These are phyloP conservation scores for Andrena cerasifolii DNA, from an alignment of 1,140 invertebrate genomes.

Conservation along the genomic window DNA sequence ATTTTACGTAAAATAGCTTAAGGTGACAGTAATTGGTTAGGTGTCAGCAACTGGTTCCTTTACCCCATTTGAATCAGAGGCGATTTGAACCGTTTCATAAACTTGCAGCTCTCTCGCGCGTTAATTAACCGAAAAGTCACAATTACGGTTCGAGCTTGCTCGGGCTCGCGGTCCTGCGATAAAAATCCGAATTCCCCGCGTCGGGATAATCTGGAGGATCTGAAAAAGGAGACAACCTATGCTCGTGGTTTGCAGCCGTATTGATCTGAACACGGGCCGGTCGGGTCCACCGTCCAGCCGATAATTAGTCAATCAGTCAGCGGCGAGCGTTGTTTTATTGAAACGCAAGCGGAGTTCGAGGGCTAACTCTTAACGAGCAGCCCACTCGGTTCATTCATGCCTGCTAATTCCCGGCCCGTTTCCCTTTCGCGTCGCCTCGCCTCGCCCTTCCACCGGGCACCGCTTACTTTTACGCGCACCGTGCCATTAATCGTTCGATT, in stretches of 20 bases:
- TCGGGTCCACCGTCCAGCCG: slow-evolving; percentile 42
- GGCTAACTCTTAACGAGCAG: slow-evolving; percentile 64
- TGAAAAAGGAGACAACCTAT: not conserved
- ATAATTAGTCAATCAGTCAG: slow-evolving; percentile 75
- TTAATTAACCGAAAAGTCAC: slow-evolving; percentile 43
- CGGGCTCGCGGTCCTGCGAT: not conserved
- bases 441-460: too few species aligned
- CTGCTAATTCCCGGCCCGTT: slow-evolving; percentile 41
- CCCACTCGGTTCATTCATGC: slow-evolving; percentile 52
- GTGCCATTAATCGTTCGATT: slow-evolving; percentile 74
- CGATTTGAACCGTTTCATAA: not conserved
- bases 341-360: slow-evolving; percentile 41
- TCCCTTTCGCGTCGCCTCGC: slow-evolving; percentile 54
- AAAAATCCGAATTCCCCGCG: slow-evolving; percentile 31
- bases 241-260: slow-evolving; percentile 12
- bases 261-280: slow-evolving; percentile 48
- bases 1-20: too few species aligned
- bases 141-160: slow-evolving; percentile 7
- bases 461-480: slow-evolving; percentile 64
- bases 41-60: too few species aligned
- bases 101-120: not conserved
- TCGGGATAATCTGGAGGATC: slow-evolving; percentile 26
- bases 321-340: slow-evolving; percentile 58
- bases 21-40: too few species aligned
- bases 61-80: too few species aligned